Base-by-base conservation (phyloP, 2,888 invertebrate genomes). In the Drosophila setosimentum region DNA sequence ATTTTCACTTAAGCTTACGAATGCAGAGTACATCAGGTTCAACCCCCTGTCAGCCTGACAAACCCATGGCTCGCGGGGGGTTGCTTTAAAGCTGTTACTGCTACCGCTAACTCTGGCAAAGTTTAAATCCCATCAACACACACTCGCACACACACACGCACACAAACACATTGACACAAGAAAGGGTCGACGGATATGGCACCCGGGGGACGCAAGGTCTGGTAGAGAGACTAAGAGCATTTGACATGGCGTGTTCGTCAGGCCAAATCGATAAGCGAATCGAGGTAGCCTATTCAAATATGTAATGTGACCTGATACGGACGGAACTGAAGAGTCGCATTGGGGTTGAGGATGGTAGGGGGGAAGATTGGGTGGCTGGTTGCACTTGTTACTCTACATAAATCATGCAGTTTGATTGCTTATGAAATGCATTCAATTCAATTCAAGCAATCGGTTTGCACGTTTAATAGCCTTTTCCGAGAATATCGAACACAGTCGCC, bases 331-430 rank as follows among this genome's bases (percentile, higher is more conserved):
- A 1, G 27, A 27, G 3, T 13, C 27, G 13, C 11, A 55, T n/a
- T 18, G 8, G 10, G 40, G 29, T 16, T 24, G 35, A 6, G 18
- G 10, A 18, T 3, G 27, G 11, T n/a, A n/a, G 29, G n/a, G 21
- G 2, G 16, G n/a, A n/a, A n/a, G n/a, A n/a, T n/a, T n/a, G n/a
- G 49, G 29, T 32, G 61, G 40, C 51, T 60, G 16, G 45, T 16
- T 45, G 45, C 16, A 45, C 8, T 37, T 51, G 54, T 30, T 57
- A 68, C 74, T 80, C 68, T 76, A 67, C 81, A 88, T 89, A 83
- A 89, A 74, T 88, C 90, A 83, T 76, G 75, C 77, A 78, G 64
- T 88, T 85, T 80, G 86, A 78, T 83, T 77, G 73, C 73, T 70
- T 70, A 76, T 83, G 71, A 85, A 87, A 87, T 75, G 54, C 65